These are phyloP conservation scores for Ricordea florida DNA, from an alignment of 92 coral and sea anemone genomes.

Conservation along the genomic window DNA sequence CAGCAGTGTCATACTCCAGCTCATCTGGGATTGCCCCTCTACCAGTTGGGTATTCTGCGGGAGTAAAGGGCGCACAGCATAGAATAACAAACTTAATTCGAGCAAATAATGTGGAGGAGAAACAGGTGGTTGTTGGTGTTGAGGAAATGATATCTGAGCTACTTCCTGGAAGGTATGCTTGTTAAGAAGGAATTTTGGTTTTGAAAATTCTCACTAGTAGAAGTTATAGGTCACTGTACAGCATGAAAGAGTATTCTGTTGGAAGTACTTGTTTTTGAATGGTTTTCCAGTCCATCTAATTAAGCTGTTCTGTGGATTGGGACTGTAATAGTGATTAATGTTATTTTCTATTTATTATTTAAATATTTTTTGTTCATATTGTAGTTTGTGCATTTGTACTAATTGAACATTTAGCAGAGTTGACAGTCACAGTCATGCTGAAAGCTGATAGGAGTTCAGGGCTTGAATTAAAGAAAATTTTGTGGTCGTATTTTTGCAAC, in stretches of 20 bases:
- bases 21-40: conserved; percentile 91
- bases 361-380: too few relatives aligned
- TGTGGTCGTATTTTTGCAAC: too few relatives aligned
- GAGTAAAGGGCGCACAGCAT: conserved; percentile 94
- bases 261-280: too few relatives aligned
- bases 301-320: too few relatives aligned
- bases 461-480: too few relatives aligned
- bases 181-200: background rate
- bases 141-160: conserved; percentile 93
- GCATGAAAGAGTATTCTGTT: background rate
- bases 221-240: background rate
- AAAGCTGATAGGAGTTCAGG: too few relatives aligned
- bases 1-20: conserved; percentile 63
- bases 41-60: conserved; percentile 92
- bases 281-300: too few relatives aligned
- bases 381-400: too few relatives aligned
- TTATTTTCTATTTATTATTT: too few relatives aligned
- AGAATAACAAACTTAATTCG: conserved; percentile 70
- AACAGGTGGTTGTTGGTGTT: conserved; percentile 75
- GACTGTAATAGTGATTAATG: too few relatives aligned
- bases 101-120: conserved; percentile 75
- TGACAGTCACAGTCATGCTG: too few relatives aligned
- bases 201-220: background rate
- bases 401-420: too few relatives aligned
- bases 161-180: conserved; percentile 90